Evolutionary conservation across 2,113 vertebrate genomes (phyloP).

Genomic region (Rattus rattus): DNA sequence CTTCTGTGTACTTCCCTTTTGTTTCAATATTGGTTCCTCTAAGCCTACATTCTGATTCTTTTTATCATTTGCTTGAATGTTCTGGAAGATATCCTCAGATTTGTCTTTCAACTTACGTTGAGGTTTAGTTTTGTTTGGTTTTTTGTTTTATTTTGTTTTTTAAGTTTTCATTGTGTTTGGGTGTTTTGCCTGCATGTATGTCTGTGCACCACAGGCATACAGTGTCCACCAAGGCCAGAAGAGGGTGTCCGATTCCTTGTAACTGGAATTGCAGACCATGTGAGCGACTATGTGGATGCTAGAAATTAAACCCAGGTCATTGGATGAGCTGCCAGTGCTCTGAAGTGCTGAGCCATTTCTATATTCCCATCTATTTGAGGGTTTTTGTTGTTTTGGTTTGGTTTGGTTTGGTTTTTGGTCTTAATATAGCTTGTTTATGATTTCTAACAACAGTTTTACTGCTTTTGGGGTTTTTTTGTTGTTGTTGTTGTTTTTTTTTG

Average conservation of each 20-base stretch:
- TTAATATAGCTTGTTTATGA: neutral
- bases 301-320: neutral
- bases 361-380: neutral
- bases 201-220: neutral
- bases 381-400: neutral
- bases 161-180: neutral
- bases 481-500: slow-evolving; percentile 1
- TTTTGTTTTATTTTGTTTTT: too few relatives aligned
- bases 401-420: neutral
- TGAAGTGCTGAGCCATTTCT: neutral
- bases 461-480: neutral
- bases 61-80: neutral
- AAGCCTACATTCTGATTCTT: neutral
- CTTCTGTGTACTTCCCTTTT: neutral
- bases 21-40: neutral
- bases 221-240: neutral
- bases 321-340: neutral
- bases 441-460: slow-evolving; percentile 10
- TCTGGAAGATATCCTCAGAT: neutral
- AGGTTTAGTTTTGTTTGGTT: neutral
- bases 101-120: neutral
- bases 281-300: neutral
- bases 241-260: neutral
- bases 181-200: neutral
- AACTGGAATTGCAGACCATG: neutral